phyloP scores from a whole-genome alignment of 2,797 vertebrate species.

The Acrossocheilus fasciatus region DNA sequence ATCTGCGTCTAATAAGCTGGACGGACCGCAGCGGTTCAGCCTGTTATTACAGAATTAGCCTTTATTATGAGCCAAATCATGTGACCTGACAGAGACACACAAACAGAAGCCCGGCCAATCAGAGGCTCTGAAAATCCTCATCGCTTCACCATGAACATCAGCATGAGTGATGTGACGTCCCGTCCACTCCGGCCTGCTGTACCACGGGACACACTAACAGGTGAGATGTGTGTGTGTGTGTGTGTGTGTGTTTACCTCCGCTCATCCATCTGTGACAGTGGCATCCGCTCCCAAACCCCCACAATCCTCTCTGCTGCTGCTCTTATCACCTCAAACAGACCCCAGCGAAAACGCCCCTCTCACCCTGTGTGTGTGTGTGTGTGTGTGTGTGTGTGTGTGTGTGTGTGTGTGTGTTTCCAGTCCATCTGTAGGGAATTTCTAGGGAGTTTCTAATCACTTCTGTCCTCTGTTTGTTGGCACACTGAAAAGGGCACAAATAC shows the following conservation, averaged over 20 bases:
- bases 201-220: neutral
- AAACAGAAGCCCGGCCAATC: neutral
- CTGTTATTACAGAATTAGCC: constrained; percentile 38
- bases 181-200: constrained; percentile 2
- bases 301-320: constrained; percentile 35
- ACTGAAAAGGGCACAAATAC: constrained; percentile 58
- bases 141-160: neutral
- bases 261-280: constrained; percentile 42
- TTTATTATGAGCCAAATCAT: constrained; percentile 31
- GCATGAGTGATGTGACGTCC: neutral
- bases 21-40: constrained; percentile 29
- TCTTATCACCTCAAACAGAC: constrained; percentile 53
- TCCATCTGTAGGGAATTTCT: constrained; percentile 30
- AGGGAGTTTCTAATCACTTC: constrained; percentile 40
- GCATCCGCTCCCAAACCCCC: constrained; percentile 42
- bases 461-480: constrained; percentile 53
- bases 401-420: constrained; percentile 11
- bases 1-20: constrained; percentile 38
- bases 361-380: constrained; percentile 24
- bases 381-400: constrained; percentile 20
- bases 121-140: neutral
- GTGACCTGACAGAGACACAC: neutral
- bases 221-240: constrained; percentile 35
- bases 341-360: constrained; percentile 22
- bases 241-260: constrained; percentile 38